Evolutionary conservation across 1,140 invertebrate species (phyloP).

Genomic region (Eulimnadia texana): DNA sequence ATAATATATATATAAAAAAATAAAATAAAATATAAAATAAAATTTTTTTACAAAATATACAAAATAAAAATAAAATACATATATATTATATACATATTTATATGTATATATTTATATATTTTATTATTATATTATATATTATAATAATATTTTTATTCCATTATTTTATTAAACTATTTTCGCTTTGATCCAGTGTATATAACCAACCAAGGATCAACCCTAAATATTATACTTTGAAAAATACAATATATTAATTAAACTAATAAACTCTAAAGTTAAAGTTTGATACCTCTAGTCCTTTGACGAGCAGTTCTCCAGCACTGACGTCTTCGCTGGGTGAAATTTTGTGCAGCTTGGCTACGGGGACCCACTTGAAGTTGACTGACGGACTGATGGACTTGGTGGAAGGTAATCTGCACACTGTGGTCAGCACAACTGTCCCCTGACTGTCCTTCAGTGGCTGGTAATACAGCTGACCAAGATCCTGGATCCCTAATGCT

Average conservation of each 20-base stretch:
- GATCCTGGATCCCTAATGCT: slow-evolving; percentile 73
- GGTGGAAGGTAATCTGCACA: slow-evolving; percentile 65
- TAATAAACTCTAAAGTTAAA: not conserved
- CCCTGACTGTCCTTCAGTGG: slow-evolving; percentile 74
- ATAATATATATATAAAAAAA: too few relatives aligned
- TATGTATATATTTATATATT: too few relatives aligned
- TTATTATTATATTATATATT: too few relatives aligned
- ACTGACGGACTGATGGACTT: slow-evolving; percentile 63
- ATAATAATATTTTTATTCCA: too few relatives aligned
- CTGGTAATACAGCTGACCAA: slow-evolving; percentile 83
- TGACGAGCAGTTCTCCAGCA: slow-evolving; percentile 64
- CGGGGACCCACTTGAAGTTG: slow-evolving; percentile 75
- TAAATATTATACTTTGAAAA: too few relatives aligned
- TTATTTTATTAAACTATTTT: too few relatives aligned
- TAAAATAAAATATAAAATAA: too few relatives aligned
- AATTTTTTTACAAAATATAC: too few relatives aligned
- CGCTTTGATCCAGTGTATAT: too few relatives aligned
- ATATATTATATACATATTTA: too few relatives aligned
- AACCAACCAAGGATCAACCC: too few relatives aligned
- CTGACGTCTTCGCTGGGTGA: slow-evolving; percentile 48
- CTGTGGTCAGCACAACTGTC: slow-evolving; percentile 73
- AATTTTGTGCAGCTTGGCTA: slow-evolving; percentile 48
- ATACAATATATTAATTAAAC: not conserved
- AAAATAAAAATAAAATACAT: too few relatives aligned
- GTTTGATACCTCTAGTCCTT: slow-evolving; percentile 52